Conservation (phyloP, 1,140 invertebrate genomes). For the Aradophagus sp. region DNA sequence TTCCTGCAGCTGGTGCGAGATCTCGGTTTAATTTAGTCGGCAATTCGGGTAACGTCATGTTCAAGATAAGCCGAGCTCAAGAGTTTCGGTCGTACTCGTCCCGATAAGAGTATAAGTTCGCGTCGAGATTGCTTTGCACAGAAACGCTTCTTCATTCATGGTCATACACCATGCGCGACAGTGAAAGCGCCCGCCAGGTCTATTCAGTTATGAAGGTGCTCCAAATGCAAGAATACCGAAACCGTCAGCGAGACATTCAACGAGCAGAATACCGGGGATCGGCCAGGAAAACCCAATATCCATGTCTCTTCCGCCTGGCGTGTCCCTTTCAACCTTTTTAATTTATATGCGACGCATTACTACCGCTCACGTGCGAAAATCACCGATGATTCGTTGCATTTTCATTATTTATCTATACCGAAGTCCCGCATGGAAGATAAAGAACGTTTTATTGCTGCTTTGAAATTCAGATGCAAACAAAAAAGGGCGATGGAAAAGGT, state of each 20-base stretch:
- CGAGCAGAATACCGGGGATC: slow-evolving; percentile 9
- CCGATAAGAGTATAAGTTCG: slow-evolving; percentile 19
- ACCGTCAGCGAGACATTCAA: slow-evolving; percentile 7
- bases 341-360: too few relatives aligned
- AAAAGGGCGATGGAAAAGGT: too few relatives aligned
- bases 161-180: slow-evolving; percentile 26
- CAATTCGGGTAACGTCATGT: slow-evolving; percentile 15
- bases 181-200: slow-evolving; percentile 31
- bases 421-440: too few relatives aligned
- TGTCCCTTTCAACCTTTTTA: too few relatives aligned
- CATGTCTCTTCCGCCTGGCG: too few relatives aligned
- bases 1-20: slow-evolving; percentile 12
- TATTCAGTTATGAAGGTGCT: slow-evolving; percentile 41
- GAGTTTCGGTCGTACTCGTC: slow-evolving; percentile 11
- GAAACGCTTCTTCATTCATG: slow-evolving; percentile 38
- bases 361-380: too few relatives aligned
- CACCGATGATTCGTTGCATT: too few relatives aligned
- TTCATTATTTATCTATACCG: too few relatives aligned
- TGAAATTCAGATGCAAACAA: too few relatives aligned
- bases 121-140: slow-evolving; percentile 11
- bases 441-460: too few relatives aligned
- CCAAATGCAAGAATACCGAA: slow-evolving; percentile 27
- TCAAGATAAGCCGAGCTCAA: slow-evolving; percentile 13
- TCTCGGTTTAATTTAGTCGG: slow-evolving; percentile 18
- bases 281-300: slow-evolving; percentile 7